phyloP scores from a whole-genome alignment of 2,888 invertebrate genomes.

The Trissoscelio sp. region DNA sequence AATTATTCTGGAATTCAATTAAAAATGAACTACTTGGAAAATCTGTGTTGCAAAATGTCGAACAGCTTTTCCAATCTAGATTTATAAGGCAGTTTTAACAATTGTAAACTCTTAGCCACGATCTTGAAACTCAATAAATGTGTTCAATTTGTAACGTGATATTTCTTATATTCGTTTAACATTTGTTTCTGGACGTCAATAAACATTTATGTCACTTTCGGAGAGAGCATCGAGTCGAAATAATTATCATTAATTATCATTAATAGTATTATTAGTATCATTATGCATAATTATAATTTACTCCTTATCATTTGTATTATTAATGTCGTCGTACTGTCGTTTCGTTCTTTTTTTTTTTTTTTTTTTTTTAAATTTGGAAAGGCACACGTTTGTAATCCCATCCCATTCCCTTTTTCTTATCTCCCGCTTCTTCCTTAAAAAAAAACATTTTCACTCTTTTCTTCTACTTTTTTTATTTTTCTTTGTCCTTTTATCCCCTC shows the following conservation, averaged over 20 bases:
- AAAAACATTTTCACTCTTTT: background rate
- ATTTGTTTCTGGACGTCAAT: conserved; percentile 49
- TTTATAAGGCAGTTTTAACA: too few species aligned
- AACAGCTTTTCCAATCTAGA: too few species aligned
- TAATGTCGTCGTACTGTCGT: conserved; percentile 66
- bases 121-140: conserved; percentile 10
- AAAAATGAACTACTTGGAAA: too few species aligned
- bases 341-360: conserved; percentile 57
- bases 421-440: too few species aligned
- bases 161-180: conserved; percentile 39
- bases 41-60: too few species aligned
- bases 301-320: conserved; percentile 51
- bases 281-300: conserved; percentile 48
- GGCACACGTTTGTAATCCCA: too few species aligned
- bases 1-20: too few species aligned
- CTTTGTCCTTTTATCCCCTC: too few species aligned
- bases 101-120: background rate
- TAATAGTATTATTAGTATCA: conserved; percentile 50
- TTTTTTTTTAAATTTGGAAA: background rate
- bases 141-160: conserved; percentile 27
- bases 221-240: conserved; percentile 64
- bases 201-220: conserved; percentile 59
- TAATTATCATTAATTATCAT: conserved; percentile 53
- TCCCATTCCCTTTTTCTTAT: too few species aligned
- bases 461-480: background rate